phyloP scores from a whole-genome alignment of 2,888 invertebrate species.

The Orthosia gothica region DNA sequence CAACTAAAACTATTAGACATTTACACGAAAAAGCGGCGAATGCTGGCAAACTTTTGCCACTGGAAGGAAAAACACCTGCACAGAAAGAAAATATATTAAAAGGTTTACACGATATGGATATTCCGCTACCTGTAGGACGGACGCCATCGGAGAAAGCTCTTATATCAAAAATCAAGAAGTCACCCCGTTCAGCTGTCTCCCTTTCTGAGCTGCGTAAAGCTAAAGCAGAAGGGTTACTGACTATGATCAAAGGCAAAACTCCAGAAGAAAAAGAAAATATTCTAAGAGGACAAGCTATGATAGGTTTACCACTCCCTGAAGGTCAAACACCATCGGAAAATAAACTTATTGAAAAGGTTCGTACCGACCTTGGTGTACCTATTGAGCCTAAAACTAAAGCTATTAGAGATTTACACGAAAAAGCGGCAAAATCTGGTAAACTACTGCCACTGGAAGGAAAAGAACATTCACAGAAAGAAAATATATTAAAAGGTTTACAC shows the following conservation, averaged over 20 bases:
- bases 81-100: conserved; percentile 35
- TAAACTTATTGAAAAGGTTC: conserved; percentile 67
- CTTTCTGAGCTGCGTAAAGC: conserved; percentile 58
- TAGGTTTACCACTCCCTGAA: conserved; percentile 66
- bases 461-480: conserved; percentile 29
- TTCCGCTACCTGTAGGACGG: neutral
- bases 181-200: neutral
- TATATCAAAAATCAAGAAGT: neutral
- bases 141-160: conserved; percentile 21
- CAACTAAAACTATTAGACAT: neutral
- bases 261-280: conserved; percentile 62
- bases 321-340: conserved; percentile 69
- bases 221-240: conserved; percentile 64
- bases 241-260: conserved; percentile 34
- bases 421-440: too few species aligned
- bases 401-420: conserved; percentile 58
- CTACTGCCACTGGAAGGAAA: neutral
- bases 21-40: conserved; percentile 40
- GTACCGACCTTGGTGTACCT: conserved; percentile 68
- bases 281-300: conserved; percentile 56
- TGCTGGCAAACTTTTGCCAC: too few species aligned
- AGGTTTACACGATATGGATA: neutral
- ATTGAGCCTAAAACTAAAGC: conserved; percentile 65
- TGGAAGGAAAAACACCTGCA: conserved; percentile 17
- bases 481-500: conserved; percentile 7